phyloP scores from a whole-genome alignment of 2,797 vertebrate species.

The Spinus olivaceus region DNA sequence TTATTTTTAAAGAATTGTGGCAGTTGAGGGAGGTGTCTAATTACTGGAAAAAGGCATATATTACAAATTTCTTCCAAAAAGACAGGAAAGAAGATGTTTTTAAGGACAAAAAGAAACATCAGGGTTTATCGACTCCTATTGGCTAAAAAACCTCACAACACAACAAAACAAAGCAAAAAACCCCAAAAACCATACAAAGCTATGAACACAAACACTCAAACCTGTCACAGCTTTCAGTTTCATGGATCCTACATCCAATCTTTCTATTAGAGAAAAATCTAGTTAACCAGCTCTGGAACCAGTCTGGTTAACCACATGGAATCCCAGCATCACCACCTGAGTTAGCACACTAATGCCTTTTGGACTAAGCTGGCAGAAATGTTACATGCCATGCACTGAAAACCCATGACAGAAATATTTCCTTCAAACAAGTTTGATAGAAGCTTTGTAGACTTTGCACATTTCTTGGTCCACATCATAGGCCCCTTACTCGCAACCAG shows the following conservation, averaged over 20 bases:
- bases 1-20: neutral
- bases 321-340: neutral
- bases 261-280: neutral
- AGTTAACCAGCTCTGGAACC: neutral
- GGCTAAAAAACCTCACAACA: neutral
- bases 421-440: neutral
- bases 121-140: neutral
- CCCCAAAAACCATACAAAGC: neutral
- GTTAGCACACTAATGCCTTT: neutral
- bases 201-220: neutral
- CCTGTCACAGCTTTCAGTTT: neutral
- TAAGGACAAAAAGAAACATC: neutral
- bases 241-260: neutral
- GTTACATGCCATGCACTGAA: neutral
- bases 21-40: neutral
- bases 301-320: neutral
- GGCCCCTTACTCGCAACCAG: neutral
- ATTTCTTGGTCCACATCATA: neutral
- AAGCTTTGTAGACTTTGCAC: neutral
- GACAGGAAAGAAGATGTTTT: neutral
- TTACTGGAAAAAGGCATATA: neutral
- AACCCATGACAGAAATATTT: neutral
- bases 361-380: neutral
- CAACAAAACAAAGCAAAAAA: neutral
- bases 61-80: neutral